A percentile compares a stretch with the other conserved stretches of the same genome.
phyloP scores from a whole-genome alignment of 2,113 vertebrate genomes.

The Notothenia coriiceps region DNA sequence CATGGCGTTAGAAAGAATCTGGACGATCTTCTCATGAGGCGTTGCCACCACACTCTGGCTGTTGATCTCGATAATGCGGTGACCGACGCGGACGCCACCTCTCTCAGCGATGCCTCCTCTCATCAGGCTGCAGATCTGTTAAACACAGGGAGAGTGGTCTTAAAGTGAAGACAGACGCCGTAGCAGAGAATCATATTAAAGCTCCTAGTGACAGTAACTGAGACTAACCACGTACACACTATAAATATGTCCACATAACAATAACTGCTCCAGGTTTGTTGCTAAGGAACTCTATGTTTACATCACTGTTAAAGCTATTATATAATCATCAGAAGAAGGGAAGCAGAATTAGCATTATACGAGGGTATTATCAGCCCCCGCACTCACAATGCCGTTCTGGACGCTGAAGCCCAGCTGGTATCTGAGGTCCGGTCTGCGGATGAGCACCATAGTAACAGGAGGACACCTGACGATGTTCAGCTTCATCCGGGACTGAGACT shows the following conservation, averaged over 20 bases:
- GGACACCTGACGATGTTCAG: slow-evolving; percentile 98
- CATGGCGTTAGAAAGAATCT: slow-evolving; percentile 97
- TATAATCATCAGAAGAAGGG: background rate
- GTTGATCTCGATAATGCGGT: slow-evolving; percentile 98
- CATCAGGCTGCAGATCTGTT: slow-evolving; percentile 98
- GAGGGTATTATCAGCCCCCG: background rate
- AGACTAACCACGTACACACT: background rate
- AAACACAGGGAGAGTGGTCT: background rate
- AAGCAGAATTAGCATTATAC: background rate
- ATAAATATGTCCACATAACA: background rate
- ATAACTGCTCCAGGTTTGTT: background rate
- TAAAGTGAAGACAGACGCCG: background rate
- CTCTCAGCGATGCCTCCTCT: slow-evolving; percentile 96
- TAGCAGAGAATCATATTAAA: too few species aligned
- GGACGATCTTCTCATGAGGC: slow-evolving; percentile 97
- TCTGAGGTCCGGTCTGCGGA: slow-evolving; percentile 94
- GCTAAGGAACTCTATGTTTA: background rate
- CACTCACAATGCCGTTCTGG: slow-evolving; percentile 97
- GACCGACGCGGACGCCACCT: slow-evolving; percentile 95
- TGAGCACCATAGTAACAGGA: slow-evolving; percentile 96
- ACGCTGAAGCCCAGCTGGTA: slow-evolving; percentile 98
- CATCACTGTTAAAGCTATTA: background rate
- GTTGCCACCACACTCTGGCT: slow-evolving; percentile 97
- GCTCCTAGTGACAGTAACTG: background rate
- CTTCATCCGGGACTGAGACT: slow-evolving; percentile 95